Evolutionary conservation across 2,888 invertebrate species (phyloP), one percentile per base, ranked within the genome.

Genomic region (Vanessa cardui): DNA sequence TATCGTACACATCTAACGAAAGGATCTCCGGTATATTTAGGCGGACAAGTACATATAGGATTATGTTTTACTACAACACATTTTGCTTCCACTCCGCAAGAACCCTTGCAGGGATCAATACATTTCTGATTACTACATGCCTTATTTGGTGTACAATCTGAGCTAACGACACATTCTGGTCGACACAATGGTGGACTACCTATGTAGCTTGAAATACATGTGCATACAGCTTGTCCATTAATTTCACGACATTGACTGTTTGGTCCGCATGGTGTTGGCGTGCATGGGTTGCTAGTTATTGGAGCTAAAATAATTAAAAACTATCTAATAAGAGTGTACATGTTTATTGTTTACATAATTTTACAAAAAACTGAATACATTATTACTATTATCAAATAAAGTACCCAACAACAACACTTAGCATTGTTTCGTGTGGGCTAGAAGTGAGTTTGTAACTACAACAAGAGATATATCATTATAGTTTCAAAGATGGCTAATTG

Each of bases 61-160:
- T 95, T 95, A 81, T 97, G 96, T 84, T 96, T 96, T 46, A 95
- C 94, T 49, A 96, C 96, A 78, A 94, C 94, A 82, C 97, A 97
- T 74, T 94, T 92, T 3, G 96, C 96, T 77, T 94, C 94, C 20
- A 94, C 88, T 39, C 96, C 96, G 83, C 96, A 96, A n/a, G 96
- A 94, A 64, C 96, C 96, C 26, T 92, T 91, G 77, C 96, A 96
- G 21, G 96, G 96, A 84, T 97, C 94, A 64, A 94, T 93, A 85
- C 97, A 97, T 83, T 95, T 95, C 83, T 96, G 95, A 87, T 96
- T 96, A 74, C 95, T 94, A 82, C 97, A 97, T 59, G 96, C 96
- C 84, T 92, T 94, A 80, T 95, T 94, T 59, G 94, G 93, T 50
- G 95, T 92, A 86, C 96, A 97, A 80, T 97, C 96, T 3, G 96